Base-by-base conservation (phyloP, 2,113 vertebrate genomes). In the Orthonyx spaldingii region DNA sequence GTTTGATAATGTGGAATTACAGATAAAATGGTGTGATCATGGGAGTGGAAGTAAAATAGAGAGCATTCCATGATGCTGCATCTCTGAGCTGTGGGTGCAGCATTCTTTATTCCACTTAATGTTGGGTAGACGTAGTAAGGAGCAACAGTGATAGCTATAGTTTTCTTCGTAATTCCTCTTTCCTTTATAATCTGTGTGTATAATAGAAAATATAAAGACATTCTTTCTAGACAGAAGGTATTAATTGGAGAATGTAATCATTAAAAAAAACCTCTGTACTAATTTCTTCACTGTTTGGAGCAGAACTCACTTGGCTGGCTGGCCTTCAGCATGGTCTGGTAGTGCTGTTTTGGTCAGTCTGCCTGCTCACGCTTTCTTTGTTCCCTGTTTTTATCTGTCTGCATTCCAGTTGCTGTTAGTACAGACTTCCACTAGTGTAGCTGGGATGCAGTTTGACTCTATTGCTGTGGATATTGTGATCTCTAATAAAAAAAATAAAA, bases 371-470 rank as follows among this genome's bases (percentile, higher is more conserved):
- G 6, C 37, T 75, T n/a, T 60, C 90, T 85, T 96, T 89, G 87
- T 95, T 93, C 66, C 42, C 33, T 74, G 7, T 61, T 84, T 87
- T 78, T 68, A 42, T 77, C 79, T 95, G 55, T 88, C 83, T 92
- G 60, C 79, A 90, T 93, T 96, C 87, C 87, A 66, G 6, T 37
- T 84, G 56, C 56, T 91, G 56, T 55, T 93, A 92, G 89, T 91
- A 35, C 49, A 89, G 59, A 66, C n/a, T 91, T 91, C 39, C 61
- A 66, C 44, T 13, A 59, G 53, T 4, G 5, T 52, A 71, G 69
- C 61, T 80, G 65, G 53, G 26, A 28, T 56, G 35, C 47, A 76
- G 28, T 79, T 76, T 87, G 76, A 70, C 22, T 60, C 41, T 37
- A 68, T 19, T 78, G 44, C 53, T 84, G 52, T 61, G 41, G 65